Evolutionary conservation across 2,888 invertebrate species (phyloP).

Genomic region (Caenorhabditis imperialis): DNA sequence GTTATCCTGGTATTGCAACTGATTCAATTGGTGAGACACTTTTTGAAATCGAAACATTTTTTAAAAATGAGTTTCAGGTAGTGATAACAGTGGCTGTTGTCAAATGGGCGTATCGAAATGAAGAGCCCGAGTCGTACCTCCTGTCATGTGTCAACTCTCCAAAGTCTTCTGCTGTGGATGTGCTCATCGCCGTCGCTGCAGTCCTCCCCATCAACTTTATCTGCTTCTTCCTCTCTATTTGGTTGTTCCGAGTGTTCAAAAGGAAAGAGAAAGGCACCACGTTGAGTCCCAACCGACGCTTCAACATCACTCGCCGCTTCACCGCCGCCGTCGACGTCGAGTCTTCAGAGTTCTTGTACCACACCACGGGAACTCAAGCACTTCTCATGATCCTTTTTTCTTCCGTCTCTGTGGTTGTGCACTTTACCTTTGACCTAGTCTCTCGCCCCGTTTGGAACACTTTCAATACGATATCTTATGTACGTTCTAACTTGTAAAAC

Average conservation of each 20-base stretch:
- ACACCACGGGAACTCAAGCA: constrained; percentile 52
- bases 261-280: constrained; percentile 26
- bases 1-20: constrained; percentile 17
- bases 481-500: constrained; percentile 18
- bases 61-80: constrained; percentile 33
- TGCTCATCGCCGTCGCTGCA: constrained; percentile 16
- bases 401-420: constrained; percentile 11
- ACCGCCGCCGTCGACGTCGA: constrained; percentile 44
- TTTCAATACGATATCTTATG: constrained; percentile 42
- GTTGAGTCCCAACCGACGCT: constrained; percentile 51
- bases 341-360: constrained; percentile 46
- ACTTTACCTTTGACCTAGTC: constrained; percentile 19
- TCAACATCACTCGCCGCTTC: constrained; percentile 49
- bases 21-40: constrained; percentile 39
- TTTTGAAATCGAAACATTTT: too few relatives aligned
- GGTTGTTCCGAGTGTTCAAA: constrained; percentile 36
- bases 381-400: constrained; percentile 32
- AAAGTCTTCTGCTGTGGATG: constrained; percentile 20
- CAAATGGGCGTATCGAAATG: constrained; percentile 43
- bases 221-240: constrained; percentile 45
- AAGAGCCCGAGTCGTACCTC: constrained; percentile 32
- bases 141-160: constrained; percentile 52
- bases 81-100: constrained; percentile 15
- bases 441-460: constrained; percentile 30
- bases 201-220: constrained; percentile 47